Percentiles rank a stretch among this genome's conserved stretches.
phyloP scores from a whole-genome alignment of 2,797 vertebrate genomes.

The Stomatorhinus walkeri region DNA sequence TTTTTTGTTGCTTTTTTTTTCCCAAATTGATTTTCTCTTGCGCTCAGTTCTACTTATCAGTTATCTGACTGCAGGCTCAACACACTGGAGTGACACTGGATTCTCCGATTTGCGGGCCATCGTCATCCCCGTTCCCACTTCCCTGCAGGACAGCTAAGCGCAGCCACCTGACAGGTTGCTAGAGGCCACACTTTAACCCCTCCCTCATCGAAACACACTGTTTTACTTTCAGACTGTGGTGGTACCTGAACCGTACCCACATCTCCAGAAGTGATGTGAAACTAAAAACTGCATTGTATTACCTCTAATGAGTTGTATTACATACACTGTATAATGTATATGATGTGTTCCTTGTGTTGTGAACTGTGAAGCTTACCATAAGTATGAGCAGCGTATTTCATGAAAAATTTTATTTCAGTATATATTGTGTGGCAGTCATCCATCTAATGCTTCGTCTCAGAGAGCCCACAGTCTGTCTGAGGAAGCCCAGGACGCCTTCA shows the following conservation, averaged over 20 bases:
- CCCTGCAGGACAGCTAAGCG: background rate
- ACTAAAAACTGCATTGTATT: background rate
- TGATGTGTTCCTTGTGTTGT: background rate
- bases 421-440: background rate
- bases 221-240: background rate
- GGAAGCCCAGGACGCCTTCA: background rate
- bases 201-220: background rate
- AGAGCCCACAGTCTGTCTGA: background rate
- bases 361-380: background rate
- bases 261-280: background rate
- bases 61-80: background rate
- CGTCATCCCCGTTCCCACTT: background rate
- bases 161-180: background rate
- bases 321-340: background rate
- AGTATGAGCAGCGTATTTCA: background rate
- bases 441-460: background rate
- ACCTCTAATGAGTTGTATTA: background rate
- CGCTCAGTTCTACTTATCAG: background rate
- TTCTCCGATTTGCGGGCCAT: background rate
- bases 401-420: background rate
- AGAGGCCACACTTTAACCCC: background rate
- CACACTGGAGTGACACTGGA: background rate
- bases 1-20: background rate
- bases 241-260: background rate
- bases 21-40: background rate